Evolutionary conservation across 2,113 vertebrate species (phyloP), one percentile per base, ranked within the genome.

Genomic region (Oreochromis niloticus): DNA sequence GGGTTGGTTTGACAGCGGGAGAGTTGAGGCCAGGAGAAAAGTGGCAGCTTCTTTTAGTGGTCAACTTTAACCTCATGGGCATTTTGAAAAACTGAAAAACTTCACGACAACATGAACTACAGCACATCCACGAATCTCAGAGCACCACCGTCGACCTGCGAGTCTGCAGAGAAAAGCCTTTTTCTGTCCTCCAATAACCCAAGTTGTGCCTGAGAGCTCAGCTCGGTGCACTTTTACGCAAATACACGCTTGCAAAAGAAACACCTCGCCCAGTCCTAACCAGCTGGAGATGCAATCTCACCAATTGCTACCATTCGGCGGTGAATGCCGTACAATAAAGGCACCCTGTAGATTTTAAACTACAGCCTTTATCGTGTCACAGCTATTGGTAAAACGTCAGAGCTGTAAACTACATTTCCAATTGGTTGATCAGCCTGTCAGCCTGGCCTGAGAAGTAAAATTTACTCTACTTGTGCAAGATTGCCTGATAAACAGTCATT

Each of bases 401-500:
- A 50, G 43, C 24, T 50, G 71, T 75, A 19, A 50, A 75, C 10
- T 50, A 8, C 16, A 78, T 52, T 78, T 34, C 73, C 17, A 32
- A 34, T 13, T 12, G 46, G 73, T 19, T 78, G 6, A 34, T 78
- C 9, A 34, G 46, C 17, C 73, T 22, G 32, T 61, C 39, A 59
- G 36, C 48, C 30, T 43, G 16, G 68, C 43, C 54, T 36, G 16
- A 81, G 7, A 82, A 61, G 85, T 24, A 14, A 36, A 82, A 86
- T 80, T 32, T 46, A 56, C 57, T 71, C 75, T 27, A 24, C 84
- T 85, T 75, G 82, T 17, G 34, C 59, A 30, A 81, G 71, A 68
- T 34, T 24, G 83, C 78, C 89, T 5, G 84, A 90, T 88, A 91
- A 92, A 88, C 89, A 92, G 55, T 80, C 27, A 39, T 8, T 75